Evolutionary conservation across 1,140 invertebrate genomes (phyloP), one percentile per base, ranked within the genome.

Genomic region (Cotesia vestalis): DNA sequence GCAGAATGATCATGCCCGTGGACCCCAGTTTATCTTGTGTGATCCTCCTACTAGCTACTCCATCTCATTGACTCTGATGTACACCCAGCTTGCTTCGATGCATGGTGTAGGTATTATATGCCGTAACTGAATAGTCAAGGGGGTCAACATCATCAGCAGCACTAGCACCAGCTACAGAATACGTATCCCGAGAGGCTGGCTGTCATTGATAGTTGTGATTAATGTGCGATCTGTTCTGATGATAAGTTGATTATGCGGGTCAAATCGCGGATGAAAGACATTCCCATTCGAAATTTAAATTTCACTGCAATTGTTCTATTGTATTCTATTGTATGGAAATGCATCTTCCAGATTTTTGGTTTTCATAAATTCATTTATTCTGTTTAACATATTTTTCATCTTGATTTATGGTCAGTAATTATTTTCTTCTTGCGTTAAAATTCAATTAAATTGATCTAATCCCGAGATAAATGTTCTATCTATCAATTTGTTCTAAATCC

Each of bases 151-250:
- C 59, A 55, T 1, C 40, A 46, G 40, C 40, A 46, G 40, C 40
- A 46, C 6, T 11, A 46, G 40, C 40, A 46, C 6, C 8, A 46
- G 40, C 40, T 46, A 55, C 52, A 20, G 62, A 59, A 20, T 59
- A 59, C 60, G 63, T 27, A 66, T 36, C 62, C 55, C 17, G 20
- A 20, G 53, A 20, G 63, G 57, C 63, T 40, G 63, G 66, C 78
- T 83, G 80, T 83, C 81, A 81, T 84, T 83, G 81, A 83, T 83
- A 83, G 81, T 84, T 84, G 79, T 84, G 81, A 84, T 84, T 83
- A 83, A 84, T 83, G 79, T 68, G 74, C 76, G 76, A 80, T 76
- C 73, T 71, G 70, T 74, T 73, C 73, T 64, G 61, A 69, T 75
- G 78, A 81, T 82, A 81, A 80, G 78, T 84, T 78, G 81, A 82